A percentile compares a stretch with the other conserved stretches of the same genome.
Conservation (phyloP, 2,797 vertebrate species). For the Amphiprion clarkii region DNA sequence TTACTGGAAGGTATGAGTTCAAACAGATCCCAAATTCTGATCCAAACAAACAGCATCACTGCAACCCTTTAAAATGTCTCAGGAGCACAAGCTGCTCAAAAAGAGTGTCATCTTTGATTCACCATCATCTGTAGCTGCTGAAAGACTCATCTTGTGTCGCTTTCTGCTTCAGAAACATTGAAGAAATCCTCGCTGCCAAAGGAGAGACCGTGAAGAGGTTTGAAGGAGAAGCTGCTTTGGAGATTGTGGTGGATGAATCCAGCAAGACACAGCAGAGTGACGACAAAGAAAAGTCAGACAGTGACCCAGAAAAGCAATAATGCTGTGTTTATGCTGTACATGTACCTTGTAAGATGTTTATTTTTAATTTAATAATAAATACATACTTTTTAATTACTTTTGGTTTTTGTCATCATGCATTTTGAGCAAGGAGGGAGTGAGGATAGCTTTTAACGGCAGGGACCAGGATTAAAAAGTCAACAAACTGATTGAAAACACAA, state of each 20-base stretch:
- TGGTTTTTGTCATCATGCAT: neutral
- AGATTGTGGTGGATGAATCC: constrained; percentile 84
- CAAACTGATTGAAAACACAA: no score
- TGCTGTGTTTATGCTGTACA: neutral
- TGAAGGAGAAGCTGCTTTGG: constrained; percentile 84
- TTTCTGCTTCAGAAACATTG: constrained; percentile 89
- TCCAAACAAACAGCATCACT: no score
- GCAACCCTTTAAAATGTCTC: no score
- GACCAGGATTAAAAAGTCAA: no score
- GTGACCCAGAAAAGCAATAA: constrained; percentile 63
- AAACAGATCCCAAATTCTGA: no score
- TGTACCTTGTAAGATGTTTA: constrained; percentile 27
- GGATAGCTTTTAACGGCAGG: no score
- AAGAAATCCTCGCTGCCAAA: constrained; percentile 95
- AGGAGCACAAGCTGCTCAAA: no score
- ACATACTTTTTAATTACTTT: neutral
- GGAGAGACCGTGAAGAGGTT: constrained; percentile 90
- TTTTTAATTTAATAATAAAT: constrained; percentile 50
- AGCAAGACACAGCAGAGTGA: constrained; percentile 42
- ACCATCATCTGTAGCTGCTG: no score
- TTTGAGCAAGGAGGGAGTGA: neutral
- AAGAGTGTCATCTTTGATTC: no score
- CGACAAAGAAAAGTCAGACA: constrained; percentile 48
- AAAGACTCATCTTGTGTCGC: neutral
- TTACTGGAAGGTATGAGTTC: no score